These are phyloP conservation scores for Agrotis ipsilon DNA, from an alignment of 2,888 invertebrate species.

Conservation along the genomic window DNA sequence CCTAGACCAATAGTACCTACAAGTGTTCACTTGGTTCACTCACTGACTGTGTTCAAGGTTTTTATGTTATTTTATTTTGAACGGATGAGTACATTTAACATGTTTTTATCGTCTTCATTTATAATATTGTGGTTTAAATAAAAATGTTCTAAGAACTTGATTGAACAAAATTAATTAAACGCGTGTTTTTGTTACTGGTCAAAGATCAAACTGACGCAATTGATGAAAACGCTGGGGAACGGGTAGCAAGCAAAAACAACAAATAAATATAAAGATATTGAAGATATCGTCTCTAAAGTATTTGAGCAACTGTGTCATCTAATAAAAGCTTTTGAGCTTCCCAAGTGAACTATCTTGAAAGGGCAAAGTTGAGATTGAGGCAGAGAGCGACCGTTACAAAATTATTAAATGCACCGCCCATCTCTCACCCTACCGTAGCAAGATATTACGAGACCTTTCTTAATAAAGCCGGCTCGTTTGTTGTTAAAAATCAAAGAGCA, in stretches of 20 bases:
- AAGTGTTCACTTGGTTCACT: slow-evolving; percentile 59
- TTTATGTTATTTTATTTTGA: slow-evolving; percentile 53
- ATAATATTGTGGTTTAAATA: slow-evolving; percentile 34
- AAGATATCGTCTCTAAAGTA: not conserved
- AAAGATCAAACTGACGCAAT: slow-evolving; percentile 41
- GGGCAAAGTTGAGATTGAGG: slow-evolving; percentile 53
- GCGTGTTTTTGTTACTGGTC: slow-evolving; percentile 35
- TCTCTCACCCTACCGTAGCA: slow-evolving; percentile 72
- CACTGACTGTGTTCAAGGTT: slow-evolving; percentile 65
- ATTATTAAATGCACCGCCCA: slow-evolving; percentile 67
- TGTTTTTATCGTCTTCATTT: slow-evolving; percentile 47
- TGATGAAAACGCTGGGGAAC: slow-evolving; percentile 32
- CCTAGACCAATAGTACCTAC: slow-evolving; percentile 65
- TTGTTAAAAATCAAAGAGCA: slow-evolving; percentile 73
- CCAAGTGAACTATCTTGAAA: slow-evolving; percentile 44
- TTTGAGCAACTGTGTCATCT: slow-evolving; percentile 22
- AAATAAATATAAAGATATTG: not conserved
- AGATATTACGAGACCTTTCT: slow-evolving; percentile 52
- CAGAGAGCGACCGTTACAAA: slow-evolving; percentile 65
- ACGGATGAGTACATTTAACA: slow-evolving; percentile 50
- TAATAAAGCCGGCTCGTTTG: slow-evolving; percentile 65
- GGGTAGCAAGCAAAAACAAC: slow-evolving; percentile 2
- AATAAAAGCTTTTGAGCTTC: slow-evolving; percentile 36
- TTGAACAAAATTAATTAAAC: slow-evolving; percentile 27
- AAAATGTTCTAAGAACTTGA: slow-evolving; percentile 37